Evolutionary conservation across 2,113 vertebrate genomes (phyloP).

Genomic region (Zeus faber): DNA sequence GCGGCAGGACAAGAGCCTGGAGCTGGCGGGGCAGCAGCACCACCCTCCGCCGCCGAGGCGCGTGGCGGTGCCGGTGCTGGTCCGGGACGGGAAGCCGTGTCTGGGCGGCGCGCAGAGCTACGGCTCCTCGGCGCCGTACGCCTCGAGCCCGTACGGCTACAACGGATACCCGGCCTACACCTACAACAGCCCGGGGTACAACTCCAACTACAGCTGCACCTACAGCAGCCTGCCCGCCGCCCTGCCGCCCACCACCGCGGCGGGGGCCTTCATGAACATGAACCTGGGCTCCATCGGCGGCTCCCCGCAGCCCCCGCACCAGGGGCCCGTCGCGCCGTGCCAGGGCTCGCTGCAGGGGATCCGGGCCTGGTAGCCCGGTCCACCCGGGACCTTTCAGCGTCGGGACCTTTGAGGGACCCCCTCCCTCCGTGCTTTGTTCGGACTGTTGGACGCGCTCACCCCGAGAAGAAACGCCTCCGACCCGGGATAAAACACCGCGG

Average conservation of each 20-base stretch:
- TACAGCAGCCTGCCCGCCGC: conserved; percentile 79
- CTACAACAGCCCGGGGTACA: conserved; percentile 81
- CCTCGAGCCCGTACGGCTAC: conserved; percentile 78
- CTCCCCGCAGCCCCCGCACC: conserved; percentile 74
- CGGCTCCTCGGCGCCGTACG: conserved; percentile 71
- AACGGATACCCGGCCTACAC: conserved; percentile 84
- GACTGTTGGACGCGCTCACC: conserved; percentile 1
- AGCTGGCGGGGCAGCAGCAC: conserved; percentile 76
- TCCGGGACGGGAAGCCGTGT: conserved; percentile 91
- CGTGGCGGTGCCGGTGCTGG: conserved; percentile 90
- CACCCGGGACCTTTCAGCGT: background rate
- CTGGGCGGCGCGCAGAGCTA: conserved; percentile 83
- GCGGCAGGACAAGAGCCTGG: conserved; percentile 90
- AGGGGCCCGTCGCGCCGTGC: conserved; percentile 78
- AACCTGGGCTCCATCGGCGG: conserved; percentile 73
- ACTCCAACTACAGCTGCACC: conserved; percentile 83
- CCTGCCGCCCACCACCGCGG: conserved; percentile 64
- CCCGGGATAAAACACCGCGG: too few relatives aligned
- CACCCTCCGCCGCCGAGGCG: conserved; percentile 83
- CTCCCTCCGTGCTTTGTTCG: background rate
- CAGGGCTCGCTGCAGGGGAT: conserved; percentile 90
- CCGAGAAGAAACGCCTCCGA: too few relatives aligned
- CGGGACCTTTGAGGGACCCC: background rate
- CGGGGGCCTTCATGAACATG: conserved; percentile 84
- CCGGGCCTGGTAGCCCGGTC: conserved; percentile 83